Evolutionary conservation across 2,888 invertebrate genomes (phyloP).

Genomic region (Lamproptera curius): DNA sequence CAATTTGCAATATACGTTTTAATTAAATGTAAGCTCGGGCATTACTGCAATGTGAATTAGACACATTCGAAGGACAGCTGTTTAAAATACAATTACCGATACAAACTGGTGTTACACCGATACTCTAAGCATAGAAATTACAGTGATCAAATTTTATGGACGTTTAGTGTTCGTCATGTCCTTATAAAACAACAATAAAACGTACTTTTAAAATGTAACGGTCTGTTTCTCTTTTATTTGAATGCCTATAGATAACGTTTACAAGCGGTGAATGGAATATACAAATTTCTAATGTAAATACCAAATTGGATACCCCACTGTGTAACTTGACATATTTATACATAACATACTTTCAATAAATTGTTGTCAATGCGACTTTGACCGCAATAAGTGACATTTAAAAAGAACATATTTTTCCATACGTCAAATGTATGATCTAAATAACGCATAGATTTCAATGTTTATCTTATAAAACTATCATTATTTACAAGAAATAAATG

Average conservation of each 20-base stretch:
- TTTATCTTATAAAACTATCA: no score
- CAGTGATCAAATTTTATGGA: slow-evolving; percentile 12
- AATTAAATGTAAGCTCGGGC: no score
- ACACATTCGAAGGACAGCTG: not conserved
- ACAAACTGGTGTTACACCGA: not conserved
- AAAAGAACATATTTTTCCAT: no score
- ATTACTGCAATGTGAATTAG: slow-evolving; percentile 8
- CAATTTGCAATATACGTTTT: no score
- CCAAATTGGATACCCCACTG: slow-evolving; percentile 8
- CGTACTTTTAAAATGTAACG: slow-evolving; percentile 6
- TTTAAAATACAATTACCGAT: slow-evolving; percentile 4
- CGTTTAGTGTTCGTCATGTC: slow-evolving; percentile 11
- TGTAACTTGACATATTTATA: slow-evolving; percentile 6
- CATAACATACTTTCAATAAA: slow-evolving; percentile 17
- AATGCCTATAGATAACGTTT: slow-evolving; percentile 12
- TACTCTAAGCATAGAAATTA: slow-evolving; percentile 8
- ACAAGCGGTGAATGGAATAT: slow-evolving; percentile 12
- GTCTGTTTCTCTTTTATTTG: no score
- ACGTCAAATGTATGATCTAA: no score
- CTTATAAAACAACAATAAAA: slow-evolving; percentile 17
- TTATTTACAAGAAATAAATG: no score
- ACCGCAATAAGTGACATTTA: not conserved
- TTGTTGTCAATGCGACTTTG: slow-evolving; percentile 4
- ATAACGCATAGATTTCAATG: no score
- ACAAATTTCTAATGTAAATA: slow-evolving; percentile 3